phyloP scores from a whole-genome alignment of 2,888 invertebrate genomes.

The Chrysodeixis includens region DNA sequence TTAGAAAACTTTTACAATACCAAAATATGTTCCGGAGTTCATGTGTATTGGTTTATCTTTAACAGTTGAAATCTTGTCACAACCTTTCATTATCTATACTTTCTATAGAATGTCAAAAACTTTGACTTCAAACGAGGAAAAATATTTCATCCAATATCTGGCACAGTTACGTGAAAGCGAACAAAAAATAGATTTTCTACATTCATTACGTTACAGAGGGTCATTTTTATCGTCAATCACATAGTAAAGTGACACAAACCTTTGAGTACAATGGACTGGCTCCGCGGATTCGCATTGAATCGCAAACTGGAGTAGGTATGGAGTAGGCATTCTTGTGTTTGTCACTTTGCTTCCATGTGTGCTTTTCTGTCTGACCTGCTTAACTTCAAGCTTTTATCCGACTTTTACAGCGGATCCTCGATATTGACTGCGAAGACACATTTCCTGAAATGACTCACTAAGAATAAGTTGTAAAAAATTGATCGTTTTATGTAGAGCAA shows the following conservation, averaged over 20 bases:
- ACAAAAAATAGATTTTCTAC: constrained; percentile 49
- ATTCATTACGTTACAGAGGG: constrained; percentile 42
- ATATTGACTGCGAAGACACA: constrained; percentile 11
- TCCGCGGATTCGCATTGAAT: constrained; percentile 27
- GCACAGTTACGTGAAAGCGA: constrained; percentile 17
- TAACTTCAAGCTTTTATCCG: constrained; percentile 12
- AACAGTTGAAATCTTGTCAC: background rate
- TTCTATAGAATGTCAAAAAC: background rate
- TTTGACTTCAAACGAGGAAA: constrained; percentile 24
- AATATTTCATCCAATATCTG: constrained; percentile 8
- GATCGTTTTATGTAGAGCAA: background rate
- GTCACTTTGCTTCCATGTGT: constrained; percentile 11
- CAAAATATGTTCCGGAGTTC: too few species aligned
- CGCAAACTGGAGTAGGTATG: constrained; percentile 11
- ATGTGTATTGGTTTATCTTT: background rate
- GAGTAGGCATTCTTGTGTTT: constrained; percentile 12
- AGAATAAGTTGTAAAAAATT: background rate
- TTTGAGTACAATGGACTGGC: constrained; percentile 32
- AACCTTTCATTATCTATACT: background rate
- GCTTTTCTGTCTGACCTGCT: constrained; percentile 9
- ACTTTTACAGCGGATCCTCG: background rate
- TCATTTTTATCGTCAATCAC: constrained; percentile 57
- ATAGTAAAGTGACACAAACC: constrained; percentile 34
- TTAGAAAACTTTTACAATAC: too few species aligned
- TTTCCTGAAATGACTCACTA: constrained; percentile 15